A percentile compares a stretch with the other conserved stretches of the same genome.
phyloP scores from a whole-genome alignment of 2,113 vertebrate species.

The Chlorodrepanis virens region DNA sequence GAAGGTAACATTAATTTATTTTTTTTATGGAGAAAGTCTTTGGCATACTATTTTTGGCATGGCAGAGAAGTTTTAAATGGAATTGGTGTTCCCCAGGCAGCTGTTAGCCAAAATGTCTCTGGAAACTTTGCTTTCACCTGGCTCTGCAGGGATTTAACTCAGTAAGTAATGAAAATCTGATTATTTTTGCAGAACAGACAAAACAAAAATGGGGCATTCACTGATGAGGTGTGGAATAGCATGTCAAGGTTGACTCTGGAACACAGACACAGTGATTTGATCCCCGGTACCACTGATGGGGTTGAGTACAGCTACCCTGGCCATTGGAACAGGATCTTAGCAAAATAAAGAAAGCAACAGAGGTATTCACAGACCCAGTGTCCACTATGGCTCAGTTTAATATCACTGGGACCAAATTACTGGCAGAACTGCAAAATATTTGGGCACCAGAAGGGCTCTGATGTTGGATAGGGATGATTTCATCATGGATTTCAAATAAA shows the following conservation, averaged over 20 bases:
- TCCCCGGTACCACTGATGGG: neutral
- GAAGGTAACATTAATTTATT: neutral
- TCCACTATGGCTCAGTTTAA: neutral
- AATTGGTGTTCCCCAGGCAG: slow-evolving; percentile 35
- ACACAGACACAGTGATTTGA: neutral
- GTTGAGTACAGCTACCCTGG: neutral
- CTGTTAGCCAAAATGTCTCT: slow-evolving; percentile 12
- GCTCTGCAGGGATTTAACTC: slow-evolving; percentile 19
- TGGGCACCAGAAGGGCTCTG: neutral
- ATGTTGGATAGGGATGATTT: neutral
- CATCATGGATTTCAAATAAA: neutral
- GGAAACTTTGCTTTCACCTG: slow-evolving; percentile 39
- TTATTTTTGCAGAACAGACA: slow-evolving; percentile 45
- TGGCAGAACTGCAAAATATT: neutral
- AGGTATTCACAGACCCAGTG: neutral
- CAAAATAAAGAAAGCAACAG: neutral
- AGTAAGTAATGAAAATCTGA: slow-evolving; percentile 36
- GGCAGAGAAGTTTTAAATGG: slow-evolving; percentile 12
- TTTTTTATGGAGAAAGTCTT: neutral
- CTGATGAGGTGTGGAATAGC: slow-evolving; percentile 49
- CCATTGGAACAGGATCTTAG: neutral
- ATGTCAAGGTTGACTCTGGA: slow-evolving; percentile 15
- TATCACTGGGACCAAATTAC: neutral
- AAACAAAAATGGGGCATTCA: slow-evolving; percentile 9
- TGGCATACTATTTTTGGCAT: slow-evolving; percentile 1